Base-by-base conservation (phyloP, 2,113 vertebrate genomes). In the Otolemur garnettii region DNA sequence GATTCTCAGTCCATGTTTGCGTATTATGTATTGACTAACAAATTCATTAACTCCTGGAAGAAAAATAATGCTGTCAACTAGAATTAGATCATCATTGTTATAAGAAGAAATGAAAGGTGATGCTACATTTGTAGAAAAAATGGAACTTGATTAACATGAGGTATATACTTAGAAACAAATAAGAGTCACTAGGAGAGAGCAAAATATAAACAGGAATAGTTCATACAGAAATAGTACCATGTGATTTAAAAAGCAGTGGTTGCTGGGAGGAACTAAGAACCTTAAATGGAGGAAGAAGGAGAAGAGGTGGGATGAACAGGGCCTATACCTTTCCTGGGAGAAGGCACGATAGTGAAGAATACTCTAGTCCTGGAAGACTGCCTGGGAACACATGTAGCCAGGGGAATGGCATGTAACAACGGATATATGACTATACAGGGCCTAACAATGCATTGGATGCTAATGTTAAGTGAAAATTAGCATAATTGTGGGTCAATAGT, bases 41-140 rank as follows among this genome's bases (percentile, higher is more conserved):
- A 62, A 1, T 83, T 82, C 79, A 64, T 90, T 89, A 60, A 85
- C 5, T 77, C 4, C 13, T 59, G 4, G 55, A 53, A 66, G 19
- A 24, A 64, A 38, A 35, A 60, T 57, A 77, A 24, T 33, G 14
- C 35, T 42, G 3, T 64, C 28, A 84, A n/a, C 28, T 64, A 86
- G 74, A 77, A 83, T 64, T 60, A 17, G 26, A 55, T 10, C 77
- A 18, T 64, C 35, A 6, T 12, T 93, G 7, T 28, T 81, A 13
- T 87, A 33, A 50, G 33, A 95, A 92, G 26, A 5, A 87, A 53
- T 83, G 22, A 95, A 96, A 68, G 28, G 1, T 50, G 45, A 53
- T 87, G 10, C n/a, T 75, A 50, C 22, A 69, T 87, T 62, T 87
- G 33, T 2, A 19, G 5, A 8, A 13, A 7, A 42, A 75, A 84